Evolutionary conservation across 2,888 invertebrate genomes (phyloP).

Genomic region (Trichogramma dendrolimi): DNA sequence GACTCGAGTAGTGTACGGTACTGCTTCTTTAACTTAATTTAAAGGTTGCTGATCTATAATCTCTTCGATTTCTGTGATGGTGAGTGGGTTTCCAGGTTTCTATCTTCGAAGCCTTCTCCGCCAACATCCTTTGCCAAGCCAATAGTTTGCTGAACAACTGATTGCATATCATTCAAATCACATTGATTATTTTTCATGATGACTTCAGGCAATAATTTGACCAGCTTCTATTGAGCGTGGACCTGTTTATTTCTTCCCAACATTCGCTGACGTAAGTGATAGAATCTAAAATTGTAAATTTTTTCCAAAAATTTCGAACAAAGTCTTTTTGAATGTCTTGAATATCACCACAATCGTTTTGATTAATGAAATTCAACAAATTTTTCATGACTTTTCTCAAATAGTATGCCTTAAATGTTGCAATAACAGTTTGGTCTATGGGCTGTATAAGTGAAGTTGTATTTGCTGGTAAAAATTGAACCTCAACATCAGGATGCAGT

Average conservation of each 20-base stretch:
- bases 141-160: background rate
- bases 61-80: background rate
- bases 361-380: background rate
- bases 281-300: constrained; percentile 29
- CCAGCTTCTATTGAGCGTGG: background rate
- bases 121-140: background rate
- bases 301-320: constrained; percentile 27
- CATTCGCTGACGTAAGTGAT: constrained; percentile 2
- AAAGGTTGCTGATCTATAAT: background rate
- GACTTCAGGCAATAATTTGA: background rate
- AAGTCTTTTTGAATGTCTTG: background rate
- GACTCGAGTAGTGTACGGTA: too few relatives aligned
- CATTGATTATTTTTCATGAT: background rate
- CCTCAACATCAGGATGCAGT: constrained; percentile 3
- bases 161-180: background rate
- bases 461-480: constrained; percentile 6
- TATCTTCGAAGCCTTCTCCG: background rate
- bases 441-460: constrained; percentile 7
- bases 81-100: background rate
- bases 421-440: constrained; percentile 4
- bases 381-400: background rate
- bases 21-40: too few relatives aligned
- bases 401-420: too few relatives aligned
- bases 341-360: background rate
- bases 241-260: too few relatives aligned